Percentiles rank a stretch among this genome's conserved stretches.
Evolutionary conservation across 2,797 vertebrate species (phyloP).

Genomic region (Crax fasciolata): DNA sequence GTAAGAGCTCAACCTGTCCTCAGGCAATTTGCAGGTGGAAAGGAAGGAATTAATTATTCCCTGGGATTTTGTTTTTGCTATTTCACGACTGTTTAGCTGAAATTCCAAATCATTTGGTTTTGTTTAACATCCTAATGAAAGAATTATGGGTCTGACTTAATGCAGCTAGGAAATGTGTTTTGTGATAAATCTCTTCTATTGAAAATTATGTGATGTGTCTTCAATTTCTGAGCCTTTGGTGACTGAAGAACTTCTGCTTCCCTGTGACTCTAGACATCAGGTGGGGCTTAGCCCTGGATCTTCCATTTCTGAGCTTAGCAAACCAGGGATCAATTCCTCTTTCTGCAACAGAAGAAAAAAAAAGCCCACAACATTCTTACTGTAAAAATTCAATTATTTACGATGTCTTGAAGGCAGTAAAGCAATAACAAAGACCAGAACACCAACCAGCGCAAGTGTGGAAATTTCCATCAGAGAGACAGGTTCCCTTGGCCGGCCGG

Average conservation of each 20-base stretch:
- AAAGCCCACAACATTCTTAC: not conserved
- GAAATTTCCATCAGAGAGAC: constrained; percentile 39
- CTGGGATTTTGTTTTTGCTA: not conserved
- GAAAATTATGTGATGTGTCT: not conserved
- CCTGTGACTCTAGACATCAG: not conserved
- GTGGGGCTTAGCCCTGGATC: not conserved
- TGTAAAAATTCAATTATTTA: constrained; percentile 58
- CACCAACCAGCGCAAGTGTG: not conserved
- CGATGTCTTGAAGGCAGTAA: constrained; percentile 34
- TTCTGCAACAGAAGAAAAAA: not conserved
- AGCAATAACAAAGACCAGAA: not conserved
- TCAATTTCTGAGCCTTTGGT: not conserved
- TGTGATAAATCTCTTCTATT: not conserved
- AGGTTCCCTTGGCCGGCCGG: not conserved
- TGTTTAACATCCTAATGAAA: constrained; percentile 9
- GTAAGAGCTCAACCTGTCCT: constrained; percentile 22
- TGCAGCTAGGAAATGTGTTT: not conserved
- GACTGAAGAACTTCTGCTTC: not conserved
- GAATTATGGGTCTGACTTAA: not conserved
- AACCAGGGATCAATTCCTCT: constrained; percentile 21
- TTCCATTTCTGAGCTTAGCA: not conserved
- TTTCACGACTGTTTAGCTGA: constrained; percentile 12
- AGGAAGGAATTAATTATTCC: constrained; percentile 14
- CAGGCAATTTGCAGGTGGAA: constrained; percentile 28
- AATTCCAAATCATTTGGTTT: constrained; percentile 1